Base-by-base conservation (phyloP, 2,888 invertebrate genomes). In the Cetonia aurata region DNA sequence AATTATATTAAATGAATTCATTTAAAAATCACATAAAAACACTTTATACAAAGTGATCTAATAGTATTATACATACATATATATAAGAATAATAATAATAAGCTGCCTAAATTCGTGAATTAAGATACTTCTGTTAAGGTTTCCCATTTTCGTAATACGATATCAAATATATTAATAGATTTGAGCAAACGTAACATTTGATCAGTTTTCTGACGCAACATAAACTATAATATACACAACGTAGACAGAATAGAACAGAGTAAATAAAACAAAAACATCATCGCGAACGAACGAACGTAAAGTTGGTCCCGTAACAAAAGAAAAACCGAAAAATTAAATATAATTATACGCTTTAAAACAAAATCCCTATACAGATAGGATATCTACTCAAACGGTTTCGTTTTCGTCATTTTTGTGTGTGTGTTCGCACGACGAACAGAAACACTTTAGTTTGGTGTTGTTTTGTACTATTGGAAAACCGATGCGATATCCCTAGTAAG, bases 291-390 rank as follows among this genome's bases (percentile, higher is more conserved):
- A 66, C 37, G 44, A 66, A 71, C 69, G 48, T 41, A 70, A 68
- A 66, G 68, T 72, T 75, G 75, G 74, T 75, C 75, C 74, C 75
- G 60, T 72, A 75, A 75, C 75, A 72, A 73, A 75, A 75, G 69
- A 71, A 42, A 50, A 25, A 50, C 48, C 17, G 72, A 75, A 75
- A 70, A 67, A 66, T 70, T 33, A 41, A 25, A 33, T 31, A 19
- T 42, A n/a, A n/a, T n/a, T n/a, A 10, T 12, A 9, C 13, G 48
- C 25, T 25, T 25, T 25, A 25, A 48, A 48, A 48, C 12, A 44
- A 48, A 67, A 69, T 62, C 57, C 46, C 55, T n/a, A n/a, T n/a
- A n/a, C n/a, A 15, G 33, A 6, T 52, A 53, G 31, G 69, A 53
- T 69, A 69, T 62, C 60, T 50, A 59, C 31, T 53, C 33, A n/a